phyloP scores from a whole-genome alignment of 2,888 invertebrate species.

The Tetragnatha montana region DNA sequence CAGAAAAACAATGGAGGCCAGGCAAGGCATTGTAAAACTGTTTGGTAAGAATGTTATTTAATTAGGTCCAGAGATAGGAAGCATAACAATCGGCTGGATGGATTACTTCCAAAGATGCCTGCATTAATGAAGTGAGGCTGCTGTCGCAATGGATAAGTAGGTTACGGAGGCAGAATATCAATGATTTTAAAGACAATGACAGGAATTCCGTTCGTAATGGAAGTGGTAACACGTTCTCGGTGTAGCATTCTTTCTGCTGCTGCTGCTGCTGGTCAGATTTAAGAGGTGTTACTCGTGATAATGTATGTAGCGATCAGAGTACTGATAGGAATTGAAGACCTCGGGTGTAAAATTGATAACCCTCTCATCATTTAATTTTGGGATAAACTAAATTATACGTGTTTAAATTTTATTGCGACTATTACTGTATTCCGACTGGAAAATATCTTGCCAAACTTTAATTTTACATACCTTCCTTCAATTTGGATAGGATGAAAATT shows the following conservation, averaged over 20 bases:
- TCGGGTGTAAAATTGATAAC: no score
- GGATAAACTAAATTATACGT: no score
- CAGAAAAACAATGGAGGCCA: neutral
- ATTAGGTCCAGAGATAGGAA: conserved; percentile 22
- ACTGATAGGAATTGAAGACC: no score
- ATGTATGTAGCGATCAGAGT: no score
- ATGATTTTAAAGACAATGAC: conserved; percentile 2
- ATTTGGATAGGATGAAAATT: no score
- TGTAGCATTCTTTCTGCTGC: conserved; percentile 1
- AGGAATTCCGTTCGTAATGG: neutral
- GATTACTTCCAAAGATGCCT: conserved; percentile 13
- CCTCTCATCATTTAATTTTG: no score
- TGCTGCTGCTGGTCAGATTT: no score
- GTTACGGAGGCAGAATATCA: conserved; percentile 27
- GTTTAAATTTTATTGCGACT: no score
- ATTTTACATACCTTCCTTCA: no score
- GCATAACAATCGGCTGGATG: conserved; percentile 9
- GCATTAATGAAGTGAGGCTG: neutral
- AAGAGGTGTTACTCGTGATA: no score
- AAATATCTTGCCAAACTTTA: no score
- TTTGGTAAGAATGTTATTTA: conserved; percentile 23
- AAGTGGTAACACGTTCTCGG: neutral
- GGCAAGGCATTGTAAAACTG: neutral
- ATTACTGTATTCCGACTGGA: no score
- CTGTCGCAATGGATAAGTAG: conserved; percentile 11